Conservation (phyloP, 2,113 vertebrate species). For the Ammodytes dubius region DNA sequence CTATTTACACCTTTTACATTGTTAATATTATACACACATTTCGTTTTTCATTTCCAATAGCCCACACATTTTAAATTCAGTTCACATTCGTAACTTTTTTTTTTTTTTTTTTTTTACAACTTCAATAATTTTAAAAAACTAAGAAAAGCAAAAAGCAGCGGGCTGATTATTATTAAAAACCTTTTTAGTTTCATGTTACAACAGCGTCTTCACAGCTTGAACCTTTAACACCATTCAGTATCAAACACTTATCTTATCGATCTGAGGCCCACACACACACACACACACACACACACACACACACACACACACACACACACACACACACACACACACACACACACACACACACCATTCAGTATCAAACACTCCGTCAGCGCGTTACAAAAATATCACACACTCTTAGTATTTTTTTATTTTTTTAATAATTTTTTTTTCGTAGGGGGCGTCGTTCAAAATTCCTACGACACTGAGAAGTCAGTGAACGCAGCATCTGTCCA, state of each 20-base stretch:
- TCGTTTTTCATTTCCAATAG: not conserved
- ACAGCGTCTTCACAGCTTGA: slow-evolving; percentile 52
- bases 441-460: not conserved
- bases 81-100: slow-evolving; percentile 18
- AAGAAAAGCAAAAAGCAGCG: slow-evolving; percentile 56
- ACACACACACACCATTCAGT: slow-evolving; percentile 52
- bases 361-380: slow-evolving; percentile 73
- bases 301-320: no score
- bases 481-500: slow-evolving; percentile 36
- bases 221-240: slow-evolving; percentile 66
- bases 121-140: slow-evolving; percentile 62
- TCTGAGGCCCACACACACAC: no score
- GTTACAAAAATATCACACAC: slow-evolving; percentile 66
- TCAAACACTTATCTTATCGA: slow-evolving; percentile 74
- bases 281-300: no score
- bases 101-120: slow-evolving; percentile 51
- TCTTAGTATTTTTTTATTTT: not conserved
- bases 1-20: slow-evolving; percentile 70
- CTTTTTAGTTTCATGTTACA: slow-evolving; percentile 42
- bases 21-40: slow-evolving; percentile 21
- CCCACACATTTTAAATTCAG: not conserved
- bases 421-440: not conserved
- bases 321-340: no score
- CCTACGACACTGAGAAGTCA: not conserved
- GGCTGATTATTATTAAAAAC: slow-evolving; percentile 54